Conservation (phyloP, 1,140 invertebrate species). For the Drosophila athabasca region DNA sequence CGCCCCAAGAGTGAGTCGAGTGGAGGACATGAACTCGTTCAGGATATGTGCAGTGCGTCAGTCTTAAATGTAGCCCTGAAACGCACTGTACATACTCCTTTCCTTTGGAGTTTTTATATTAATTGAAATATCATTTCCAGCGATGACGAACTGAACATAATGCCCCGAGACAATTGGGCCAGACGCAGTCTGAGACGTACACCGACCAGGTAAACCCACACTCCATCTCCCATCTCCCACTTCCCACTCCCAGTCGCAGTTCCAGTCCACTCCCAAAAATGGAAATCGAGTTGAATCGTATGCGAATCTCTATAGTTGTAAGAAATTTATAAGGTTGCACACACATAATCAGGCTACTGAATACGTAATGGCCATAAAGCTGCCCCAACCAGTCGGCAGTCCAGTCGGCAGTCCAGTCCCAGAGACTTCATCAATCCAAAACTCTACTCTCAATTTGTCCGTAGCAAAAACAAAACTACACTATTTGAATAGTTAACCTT, state of each 20-base stretch:
- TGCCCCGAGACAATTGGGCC: slow-evolving; percentile 90
- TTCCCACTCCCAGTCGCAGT: neutral
- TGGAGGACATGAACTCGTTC: too few relatives aligned
- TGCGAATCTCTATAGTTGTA: slow-evolving; percentile 33
- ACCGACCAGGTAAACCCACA: slow-evolving; percentile 87
- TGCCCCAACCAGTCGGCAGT: slow-evolving; percentile 9
- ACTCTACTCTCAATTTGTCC: slow-evolving; percentile 43
- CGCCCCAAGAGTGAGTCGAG: slow-evolving; percentile 66
- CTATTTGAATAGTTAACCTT: slow-evolving; percentile 76
- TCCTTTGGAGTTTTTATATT: too few relatives aligned
- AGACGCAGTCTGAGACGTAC: slow-evolving; percentile 90
- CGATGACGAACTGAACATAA: slow-evolving; percentile 84
- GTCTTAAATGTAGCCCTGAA: too few relatives aligned
- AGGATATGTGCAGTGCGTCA: neutral
- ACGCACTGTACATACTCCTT: too few relatives aligned
- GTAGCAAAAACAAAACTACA: slow-evolving; percentile 19
- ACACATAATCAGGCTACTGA: slow-evolving; percentile 12
- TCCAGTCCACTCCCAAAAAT: slow-evolving; percentile 4
- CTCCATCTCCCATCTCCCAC: too few relatives aligned
- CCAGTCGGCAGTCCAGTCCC: slow-evolving; percentile 18
- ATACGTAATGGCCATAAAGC: slow-evolving; percentile 30
- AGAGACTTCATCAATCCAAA: slow-evolving; percentile 30
- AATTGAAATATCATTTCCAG: slow-evolving; percentile 31
- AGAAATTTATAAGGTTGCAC: slow-evolving; percentile 19
- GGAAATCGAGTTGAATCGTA: slow-evolving; percentile 30